phyloP scores from a whole-genome alignment of 2,888 invertebrate genomes.

The Girardia tigrina region DNA sequence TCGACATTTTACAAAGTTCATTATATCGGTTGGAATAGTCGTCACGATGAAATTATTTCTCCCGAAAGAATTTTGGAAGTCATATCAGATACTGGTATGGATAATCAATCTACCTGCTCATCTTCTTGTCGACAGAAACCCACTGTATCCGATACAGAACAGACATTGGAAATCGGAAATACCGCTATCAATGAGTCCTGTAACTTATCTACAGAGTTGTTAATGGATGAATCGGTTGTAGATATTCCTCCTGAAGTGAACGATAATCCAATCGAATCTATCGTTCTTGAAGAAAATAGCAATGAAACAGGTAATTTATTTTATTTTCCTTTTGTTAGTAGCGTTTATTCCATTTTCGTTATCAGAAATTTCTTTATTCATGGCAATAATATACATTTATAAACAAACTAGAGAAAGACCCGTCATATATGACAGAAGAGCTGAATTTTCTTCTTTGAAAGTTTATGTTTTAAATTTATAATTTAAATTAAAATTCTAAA shows the following conservation, averaged over 20 bases:
- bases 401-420: too few relatives aligned
- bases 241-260: background rate
- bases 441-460: too few relatives aligned
- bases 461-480: too few relatives aligned
- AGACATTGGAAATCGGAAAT: background rate
- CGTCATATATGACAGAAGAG: too few relatives aligned
- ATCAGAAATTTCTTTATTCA: too few relatives aligned
- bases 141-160: background rate
- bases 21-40: constrained; percentile 70
- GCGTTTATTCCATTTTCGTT: too few relatives aligned
- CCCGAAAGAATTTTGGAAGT: constrained; percentile 63
- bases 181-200: background rate
- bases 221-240: constrained; percentile 8
- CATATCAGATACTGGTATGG: background rate
- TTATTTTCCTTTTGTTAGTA: too few relatives aligned
- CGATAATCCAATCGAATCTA: background rate
- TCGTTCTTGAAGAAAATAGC: background rate
- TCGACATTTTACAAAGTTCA: constrained; percentile 60
- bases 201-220: background rate
- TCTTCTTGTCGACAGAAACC: constrained; percentile 13
- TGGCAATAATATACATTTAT: too few relatives aligned
- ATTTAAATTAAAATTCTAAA: too few relatives aligned
- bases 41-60: constrained; percentile 35
- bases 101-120: background rate
- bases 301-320: background rate